A percentile compares a stretch with the other conserved stretches of the same genome.
Conservation (phyloP, 2,113 vertebrate genomes). For the Dicrurus megarhynchus region DNA sequence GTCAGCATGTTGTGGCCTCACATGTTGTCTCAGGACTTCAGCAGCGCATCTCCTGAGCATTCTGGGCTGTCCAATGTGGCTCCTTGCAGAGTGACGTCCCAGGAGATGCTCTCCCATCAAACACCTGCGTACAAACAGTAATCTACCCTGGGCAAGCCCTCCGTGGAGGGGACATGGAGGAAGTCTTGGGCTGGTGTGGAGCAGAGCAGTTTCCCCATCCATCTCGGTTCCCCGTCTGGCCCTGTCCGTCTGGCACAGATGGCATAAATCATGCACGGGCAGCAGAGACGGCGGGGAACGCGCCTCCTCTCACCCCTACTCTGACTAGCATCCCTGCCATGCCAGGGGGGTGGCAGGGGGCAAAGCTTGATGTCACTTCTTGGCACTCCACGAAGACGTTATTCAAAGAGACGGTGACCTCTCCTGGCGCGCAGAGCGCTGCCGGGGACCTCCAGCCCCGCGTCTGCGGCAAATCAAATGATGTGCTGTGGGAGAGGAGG, state of each 20-base stretch:
- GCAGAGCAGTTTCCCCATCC: neutral
- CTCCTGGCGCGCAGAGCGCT: neutral
- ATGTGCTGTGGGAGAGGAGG: neutral
- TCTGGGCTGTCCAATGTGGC: neutral
- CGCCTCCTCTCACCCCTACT: neutral
- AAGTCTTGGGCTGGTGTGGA: neutral
- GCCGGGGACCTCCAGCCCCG: conserved; percentile 5
- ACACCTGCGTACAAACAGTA: neutral
- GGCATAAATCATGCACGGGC: conserved; percentile 20
- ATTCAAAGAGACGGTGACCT: conserved; percentile 32
- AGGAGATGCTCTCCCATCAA: neutral
- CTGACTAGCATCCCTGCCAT: neutral
- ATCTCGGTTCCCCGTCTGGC: neutral
- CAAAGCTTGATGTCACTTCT: conserved; percentile 49
- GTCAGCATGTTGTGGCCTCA: neutral
- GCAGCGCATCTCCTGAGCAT: fast-evolving
- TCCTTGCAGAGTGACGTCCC: neutral
- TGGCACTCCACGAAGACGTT: neutral
- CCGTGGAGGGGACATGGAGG: neutral
- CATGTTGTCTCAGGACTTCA: neutral
- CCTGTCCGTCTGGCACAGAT: neutral
- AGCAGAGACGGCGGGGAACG: neutral
- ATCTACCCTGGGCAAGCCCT: neutral
- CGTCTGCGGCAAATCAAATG: conserved; percentile 14
- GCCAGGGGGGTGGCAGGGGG: neutral